phyloP scores from a whole-genome alignment of 2,888 invertebrate species.

The Leuctra nigra region DNA sequence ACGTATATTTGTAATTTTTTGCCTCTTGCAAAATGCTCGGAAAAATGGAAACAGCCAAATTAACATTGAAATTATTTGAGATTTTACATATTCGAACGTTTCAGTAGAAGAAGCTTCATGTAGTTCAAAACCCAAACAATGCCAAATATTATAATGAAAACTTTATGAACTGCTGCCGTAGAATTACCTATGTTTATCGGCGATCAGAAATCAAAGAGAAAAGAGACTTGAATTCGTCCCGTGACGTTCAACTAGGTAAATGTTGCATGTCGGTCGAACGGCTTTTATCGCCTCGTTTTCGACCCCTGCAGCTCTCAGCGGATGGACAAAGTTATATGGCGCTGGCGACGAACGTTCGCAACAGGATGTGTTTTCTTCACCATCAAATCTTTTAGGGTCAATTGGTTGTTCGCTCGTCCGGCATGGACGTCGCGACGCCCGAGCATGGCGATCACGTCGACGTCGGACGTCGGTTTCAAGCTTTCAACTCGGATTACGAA shows the following conservation, averaged over 20 bases:
- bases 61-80: too few species aligned
- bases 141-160: too few species aligned
- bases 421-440: neutral
- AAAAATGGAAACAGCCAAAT: too few species aligned
- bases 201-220: too few species aligned
- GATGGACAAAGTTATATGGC: neutral
- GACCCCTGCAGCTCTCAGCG: neutral
- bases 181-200: too few species aligned
- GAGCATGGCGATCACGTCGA: conserved; percentile 12
- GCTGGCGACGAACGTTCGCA: neutral
- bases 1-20: too few species aligned
- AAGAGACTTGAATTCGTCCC: too few species aligned
- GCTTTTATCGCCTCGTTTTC: neutral
- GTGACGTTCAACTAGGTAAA: neutral
- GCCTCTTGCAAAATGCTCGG: too few species aligned
- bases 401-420: conserved; percentile 16
- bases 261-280: neutral
- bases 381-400: conserved; percentile 16
- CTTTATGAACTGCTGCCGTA: too few species aligned
- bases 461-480: neutral
- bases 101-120: too few species aligned
- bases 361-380: neutral
- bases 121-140: too few species aligned
- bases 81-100: too few species aligned
- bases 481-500: neutral